Evolutionary conservation across 2,888 invertebrate genomes (phyloP), one percentile per base, ranked within the genome.

Genomic region (Platerodrilus igneus): DNA sequence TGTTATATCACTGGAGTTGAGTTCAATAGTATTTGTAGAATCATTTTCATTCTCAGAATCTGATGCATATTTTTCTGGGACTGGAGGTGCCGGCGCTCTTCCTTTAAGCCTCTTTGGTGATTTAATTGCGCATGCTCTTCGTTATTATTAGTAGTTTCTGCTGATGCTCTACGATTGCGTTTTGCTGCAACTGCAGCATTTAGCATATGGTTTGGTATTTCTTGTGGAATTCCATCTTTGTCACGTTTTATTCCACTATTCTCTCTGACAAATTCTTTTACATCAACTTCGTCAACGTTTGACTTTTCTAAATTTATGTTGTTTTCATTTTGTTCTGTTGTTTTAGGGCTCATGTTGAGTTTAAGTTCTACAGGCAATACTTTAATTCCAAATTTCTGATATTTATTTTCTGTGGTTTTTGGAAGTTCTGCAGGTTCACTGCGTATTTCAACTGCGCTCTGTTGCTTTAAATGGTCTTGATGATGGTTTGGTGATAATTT

Each of bases 1-100:
- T 3, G 83, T 84, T 35, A 85, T 81, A 52, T 85, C 83, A 44
- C 82, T 79, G 2, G 83, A 76, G 57, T 84, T 83, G 13, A 85
- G 64, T 60, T 85, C 84, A 36, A 85, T 83, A 1, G 81, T 84
- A 14, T 81, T 83, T 1, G 66, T 67, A 2, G 67, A 66, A 34
- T 67, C 74, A 18, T 65, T 68, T 44, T 75, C 75, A 2, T 67
- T 65, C 42, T 74, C 75, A 2, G 75, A 74, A 50, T 76, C 76
- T 0, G 74, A 71, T 46, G 63, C 64, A 41, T 68, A 67, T 28
- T 60, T 59, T 48, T 59, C 48, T 4, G 47, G 7, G 27, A 56
- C 55, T 3, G 84, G 84, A 1, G 83, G 84, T 0, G 78, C 77
- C 1, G 85, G 86, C 2, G 85, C 84, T 68, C 83, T 83, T 0